These are phyloP conservation scores for Chironomus tepperi DNA, from an alignment of 1,140 invertebrate species.

Conservation along the genomic window DNA sequence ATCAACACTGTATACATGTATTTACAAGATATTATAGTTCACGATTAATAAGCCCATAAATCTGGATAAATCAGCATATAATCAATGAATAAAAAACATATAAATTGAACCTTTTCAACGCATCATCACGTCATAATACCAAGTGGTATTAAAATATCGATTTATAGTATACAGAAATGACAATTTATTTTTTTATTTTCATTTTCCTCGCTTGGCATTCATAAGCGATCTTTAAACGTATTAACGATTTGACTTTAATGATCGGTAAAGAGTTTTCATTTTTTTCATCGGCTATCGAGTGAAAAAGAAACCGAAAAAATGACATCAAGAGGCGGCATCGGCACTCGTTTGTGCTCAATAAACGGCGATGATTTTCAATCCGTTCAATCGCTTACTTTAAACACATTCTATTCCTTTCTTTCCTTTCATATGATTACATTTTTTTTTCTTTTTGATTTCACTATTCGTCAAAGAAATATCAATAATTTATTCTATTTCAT, in stretches of 20 bases:
- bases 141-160: conserved; percentile 16
- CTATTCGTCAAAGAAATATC: not conserved
- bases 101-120: conserved; percentile 14
- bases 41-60: no score
- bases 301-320: not conserved
- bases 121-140: conserved; percentile 19
- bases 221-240: not conserved
- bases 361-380: conserved; percentile 1
- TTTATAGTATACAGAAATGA: conserved; percentile 4
- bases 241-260: conserved; percentile 22
- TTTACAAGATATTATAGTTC: no score
- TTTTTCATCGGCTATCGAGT: not conserved
- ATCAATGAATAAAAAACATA: conserved; percentile 14
- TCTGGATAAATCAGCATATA: not conserved
- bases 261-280: not conserved
- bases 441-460: not conserved
- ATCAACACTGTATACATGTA: no score
- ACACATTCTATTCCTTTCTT: not conserved
- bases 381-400: not conserved
- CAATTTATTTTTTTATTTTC: conserved; percentile 14
- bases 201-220: not conserved
- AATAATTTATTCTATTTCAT: conserved; percentile 17
- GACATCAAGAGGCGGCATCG: not conserved
- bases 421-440: not conserved
- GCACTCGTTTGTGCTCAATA: conserved; percentile 16